Evolutionary conservation across 2,113 vertebrate genomes (phyloP).

Genomic region (Leiothrix lutea): DNA sequence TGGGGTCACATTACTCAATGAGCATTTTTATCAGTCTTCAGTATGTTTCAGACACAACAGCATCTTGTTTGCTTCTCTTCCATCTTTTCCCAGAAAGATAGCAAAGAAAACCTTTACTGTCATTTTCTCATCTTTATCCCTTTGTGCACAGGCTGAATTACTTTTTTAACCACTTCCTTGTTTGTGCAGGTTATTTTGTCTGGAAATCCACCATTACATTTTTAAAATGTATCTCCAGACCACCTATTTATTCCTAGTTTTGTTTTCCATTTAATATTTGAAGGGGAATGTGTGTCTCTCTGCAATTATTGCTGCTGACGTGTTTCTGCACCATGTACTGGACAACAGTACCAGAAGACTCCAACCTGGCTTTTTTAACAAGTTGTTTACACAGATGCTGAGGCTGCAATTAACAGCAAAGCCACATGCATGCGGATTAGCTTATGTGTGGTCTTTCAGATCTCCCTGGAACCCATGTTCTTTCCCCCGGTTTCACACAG

Average conservation of each 20-base stretch:
- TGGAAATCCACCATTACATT: not conserved
- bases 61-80: not conserved
- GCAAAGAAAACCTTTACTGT: not conserved
- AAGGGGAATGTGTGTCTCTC: not conserved
- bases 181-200: not conserved
- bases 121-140: not conserved
- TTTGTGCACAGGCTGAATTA: not conserved
- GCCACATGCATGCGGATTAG: not conserved
- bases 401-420: not conserved
- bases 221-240: not conserved
- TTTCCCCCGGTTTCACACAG: not conserved
- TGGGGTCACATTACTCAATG: not conserved
- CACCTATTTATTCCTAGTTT: not conserved
- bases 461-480: not conserved
- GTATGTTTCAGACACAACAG: not conserved
- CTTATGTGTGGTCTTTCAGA: not conserved
- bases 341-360: not conserved
- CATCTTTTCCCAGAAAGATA: not conserved
- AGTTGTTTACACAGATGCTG: not conserved
- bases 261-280: not conserved
- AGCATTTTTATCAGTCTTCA: not conserved
- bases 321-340: not conserved
- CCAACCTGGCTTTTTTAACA: not conserved
- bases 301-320: not conserved
- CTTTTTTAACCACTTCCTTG: not conserved